These are phyloP conservation scores for Pyrocoelia pectoralis DNA, from an alignment of 2,888 invertebrate genomes.

Conservation along the genomic window DNA sequence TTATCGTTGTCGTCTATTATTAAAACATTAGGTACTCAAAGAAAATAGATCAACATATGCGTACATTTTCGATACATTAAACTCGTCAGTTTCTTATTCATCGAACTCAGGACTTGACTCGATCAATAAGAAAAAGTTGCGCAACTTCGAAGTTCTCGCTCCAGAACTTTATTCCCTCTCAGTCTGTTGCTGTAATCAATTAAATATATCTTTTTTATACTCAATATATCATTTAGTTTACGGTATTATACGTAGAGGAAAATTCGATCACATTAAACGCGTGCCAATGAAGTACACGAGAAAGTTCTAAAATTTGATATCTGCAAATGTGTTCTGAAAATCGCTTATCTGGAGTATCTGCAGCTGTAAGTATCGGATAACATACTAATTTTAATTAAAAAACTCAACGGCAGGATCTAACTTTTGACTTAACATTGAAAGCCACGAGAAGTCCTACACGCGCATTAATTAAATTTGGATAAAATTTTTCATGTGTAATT, in stretches of 20 bases:
- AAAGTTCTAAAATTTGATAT: no score
- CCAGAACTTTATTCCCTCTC: constrained; percentile 23
- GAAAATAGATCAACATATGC: constrained; percentile 10
- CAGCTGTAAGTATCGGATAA: no score
- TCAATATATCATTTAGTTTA: background rate
- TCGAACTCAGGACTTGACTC: constrained; percentile 25
- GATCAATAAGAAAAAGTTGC: constrained; percentile 32
- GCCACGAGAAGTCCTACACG: no score
- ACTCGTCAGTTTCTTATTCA: constrained; percentile 24
- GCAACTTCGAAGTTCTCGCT: constrained; percentile 26
- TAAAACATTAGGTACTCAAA: background rate
- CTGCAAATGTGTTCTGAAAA: no score
- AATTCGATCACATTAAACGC: no score
- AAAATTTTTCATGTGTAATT: background rate
- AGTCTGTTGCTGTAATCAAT: constrained; percentile 13
- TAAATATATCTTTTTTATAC: background rate
- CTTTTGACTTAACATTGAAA: background rate
- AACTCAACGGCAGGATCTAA: constrained; percentile 8
- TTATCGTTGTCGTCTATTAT: background rate
- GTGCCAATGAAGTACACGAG: no score
- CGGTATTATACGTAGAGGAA: no score
- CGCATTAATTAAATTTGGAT: background rate
- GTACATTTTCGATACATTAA: constrained; percentile 16
- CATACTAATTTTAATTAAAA: constrained; percentile 7
- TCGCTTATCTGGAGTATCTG: no score